Evolutionary conservation across 1,140 invertebrate species (phyloP).

Genomic region (Pemphigus obesinymphae): DNA sequence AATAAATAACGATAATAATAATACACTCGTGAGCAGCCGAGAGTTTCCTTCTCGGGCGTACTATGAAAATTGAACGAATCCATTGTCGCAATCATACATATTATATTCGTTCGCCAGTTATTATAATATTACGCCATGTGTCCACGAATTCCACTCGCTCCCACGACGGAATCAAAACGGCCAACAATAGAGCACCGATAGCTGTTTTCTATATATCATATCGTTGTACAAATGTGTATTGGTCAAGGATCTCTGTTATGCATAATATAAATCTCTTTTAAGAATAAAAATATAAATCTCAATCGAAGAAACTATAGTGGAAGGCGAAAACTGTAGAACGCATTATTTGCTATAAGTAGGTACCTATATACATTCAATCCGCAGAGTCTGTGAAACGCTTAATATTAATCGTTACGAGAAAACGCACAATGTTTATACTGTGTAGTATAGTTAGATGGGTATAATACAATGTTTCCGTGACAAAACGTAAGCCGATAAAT

Average conservation of each 20-base stretch:
- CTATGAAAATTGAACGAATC: neutral
- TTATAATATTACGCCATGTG: conserved; percentile 3
- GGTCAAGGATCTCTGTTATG: neutral
- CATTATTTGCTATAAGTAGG: too few relatives aligned
- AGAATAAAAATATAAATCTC: too few relatives aligned
- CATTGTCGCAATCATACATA: conserved; percentile 19
- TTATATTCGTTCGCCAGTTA: neutral
- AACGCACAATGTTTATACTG: too few relatives aligned
- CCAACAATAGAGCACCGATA: neutral
- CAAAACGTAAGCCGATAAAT: too few relatives aligned
- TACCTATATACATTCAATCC: too few relatives aligned
- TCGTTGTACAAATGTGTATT: neutral
- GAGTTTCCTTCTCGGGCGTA: neutral
- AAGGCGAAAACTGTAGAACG: too few relatives aligned
- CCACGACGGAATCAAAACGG: neutral
- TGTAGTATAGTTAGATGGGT: too few relatives aligned
- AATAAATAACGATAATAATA: too few relatives aligned
- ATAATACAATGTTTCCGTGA: too few relatives aligned
- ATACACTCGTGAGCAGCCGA: conserved; percentile 13
- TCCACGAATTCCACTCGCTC: neutral
- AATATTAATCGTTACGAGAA: too few relatives aligned
- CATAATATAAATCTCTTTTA: neutral
- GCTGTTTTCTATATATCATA: neutral
- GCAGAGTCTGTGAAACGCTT: too few relatives aligned
- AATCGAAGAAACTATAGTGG: too few relatives aligned